Evolutionary conservation across 2,888 invertebrate genomes (phyloP).

Genomic region (Caenorhabditis sp.): DNA sequence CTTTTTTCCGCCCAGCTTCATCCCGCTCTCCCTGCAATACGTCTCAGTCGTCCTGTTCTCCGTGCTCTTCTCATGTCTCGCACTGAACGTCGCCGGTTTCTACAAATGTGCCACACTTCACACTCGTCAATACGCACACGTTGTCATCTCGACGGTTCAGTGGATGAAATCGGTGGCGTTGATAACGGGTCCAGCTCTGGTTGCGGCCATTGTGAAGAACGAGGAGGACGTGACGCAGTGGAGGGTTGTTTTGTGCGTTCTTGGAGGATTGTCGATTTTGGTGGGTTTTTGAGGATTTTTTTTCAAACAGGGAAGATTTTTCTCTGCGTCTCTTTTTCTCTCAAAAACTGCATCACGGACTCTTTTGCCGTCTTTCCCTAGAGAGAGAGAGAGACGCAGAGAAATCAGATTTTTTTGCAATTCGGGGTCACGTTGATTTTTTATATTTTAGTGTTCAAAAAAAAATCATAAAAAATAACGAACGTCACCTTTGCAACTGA

Average conservation of each 20-base stretch:
- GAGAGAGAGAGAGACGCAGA: no score
- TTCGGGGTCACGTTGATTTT: background rate
- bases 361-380: no score
- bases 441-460: no score
- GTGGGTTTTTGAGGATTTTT: constrained; percentile 9
- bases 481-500: no score
- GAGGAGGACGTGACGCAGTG: constrained; percentile 43
- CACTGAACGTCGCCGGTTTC: constrained; percentile 63
- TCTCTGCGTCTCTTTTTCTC: no score
- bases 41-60: constrained; percentile 47
- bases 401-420: no score
- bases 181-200: constrained; percentile 60
- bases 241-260: constrained; percentile 31
- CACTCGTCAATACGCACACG: constrained; percentile 58
- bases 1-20: constrained; percentile 10
- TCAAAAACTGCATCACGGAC: no score
- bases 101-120: constrained; percentile 65
- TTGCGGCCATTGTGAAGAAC: constrained; percentile 50
- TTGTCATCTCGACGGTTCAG: constrained; percentile 62
- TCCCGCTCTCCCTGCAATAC: constrained; percentile 23
- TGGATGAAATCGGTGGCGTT: constrained; percentile 66
- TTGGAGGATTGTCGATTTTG: constrained; percentile 21
- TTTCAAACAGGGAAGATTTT: no score
- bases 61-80: constrained; percentile 51
- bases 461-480: no score